phyloP scores from a whole-genome alignment of 2,888 invertebrate genomes.

The Drosophila demipolita region DNA sequence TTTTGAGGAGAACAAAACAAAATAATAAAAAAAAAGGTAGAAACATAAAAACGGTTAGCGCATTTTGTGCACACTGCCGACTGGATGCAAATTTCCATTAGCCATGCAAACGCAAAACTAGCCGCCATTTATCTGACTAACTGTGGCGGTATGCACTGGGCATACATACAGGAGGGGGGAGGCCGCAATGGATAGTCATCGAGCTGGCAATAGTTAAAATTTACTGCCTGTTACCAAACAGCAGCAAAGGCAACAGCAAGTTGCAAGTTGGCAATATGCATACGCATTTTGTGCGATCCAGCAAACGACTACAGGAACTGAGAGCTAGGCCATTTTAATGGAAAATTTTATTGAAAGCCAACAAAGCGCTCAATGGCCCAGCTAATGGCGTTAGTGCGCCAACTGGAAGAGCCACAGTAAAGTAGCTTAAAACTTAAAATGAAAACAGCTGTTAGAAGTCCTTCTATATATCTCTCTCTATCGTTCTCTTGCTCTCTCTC shows the following conservation, averaged over 20 bases:
- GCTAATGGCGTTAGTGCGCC: constrained; percentile 78
- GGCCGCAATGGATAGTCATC: constrained; percentile 49
- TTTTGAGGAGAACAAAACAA: constrained; percentile 8
- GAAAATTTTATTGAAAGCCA: constrained; percentile 79
- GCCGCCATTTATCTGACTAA: constrained; percentile 79
- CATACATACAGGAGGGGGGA: neutral
- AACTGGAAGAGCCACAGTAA: constrained; percentile 55
- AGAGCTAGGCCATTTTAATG: constrained; percentile 70
- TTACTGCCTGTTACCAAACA: constrained; percentile 74
- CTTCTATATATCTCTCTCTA: constrained; percentile 2
- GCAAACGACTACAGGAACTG: constrained; percentile 28
- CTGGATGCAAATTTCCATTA: constrained; percentile 79
- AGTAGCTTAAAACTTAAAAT: constrained; percentile 74
- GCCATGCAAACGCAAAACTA: constrained; percentile 81
- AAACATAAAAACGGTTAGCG: constrained; percentile 47
- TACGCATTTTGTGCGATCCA: constrained; percentile 74
- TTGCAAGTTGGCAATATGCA: constrained; percentile 79
- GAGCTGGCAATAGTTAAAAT: constrained; percentile 77
- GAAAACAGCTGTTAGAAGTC: constrained; percentile 49
- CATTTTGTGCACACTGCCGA: constrained; percentile 66
- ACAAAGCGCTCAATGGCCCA: constrained; percentile 80
- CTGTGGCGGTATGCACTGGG: constrained; percentile 39
- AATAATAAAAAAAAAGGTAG: neutral
- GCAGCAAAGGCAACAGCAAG: constrained; percentile 37
- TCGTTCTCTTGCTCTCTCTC: neutral